phyloP scores from a whole-genome alignment of 2,888 invertebrate species.

The Trichopoda pennipes region DNA sequence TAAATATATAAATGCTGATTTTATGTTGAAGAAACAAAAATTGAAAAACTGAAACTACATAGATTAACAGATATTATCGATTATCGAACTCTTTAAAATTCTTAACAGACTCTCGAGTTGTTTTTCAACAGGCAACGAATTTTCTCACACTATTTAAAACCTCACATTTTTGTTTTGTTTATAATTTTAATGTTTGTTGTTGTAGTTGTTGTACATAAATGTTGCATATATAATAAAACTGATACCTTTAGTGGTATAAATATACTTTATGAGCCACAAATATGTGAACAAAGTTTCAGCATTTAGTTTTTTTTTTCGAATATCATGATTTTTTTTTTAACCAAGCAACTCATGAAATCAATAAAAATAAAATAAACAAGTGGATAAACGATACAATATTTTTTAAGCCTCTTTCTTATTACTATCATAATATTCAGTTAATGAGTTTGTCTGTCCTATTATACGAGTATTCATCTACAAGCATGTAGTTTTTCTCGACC shows the following conservation, averaged over 20 bases:
- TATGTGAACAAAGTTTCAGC: conserved; percentile 51
- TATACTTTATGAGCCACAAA: conserved; percentile 56
- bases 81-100: conserved; percentile 81
- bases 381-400: conserved; percentile 58
- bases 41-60: conserved; percentile 23
- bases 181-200: conserved; percentile 52
- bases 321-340: conserved; percentile 39
- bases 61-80: conserved; percentile 74
- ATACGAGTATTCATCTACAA: not conserved
- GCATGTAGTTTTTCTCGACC: not conserved
- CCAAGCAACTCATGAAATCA: conserved; percentile 64
- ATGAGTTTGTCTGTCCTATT: conserved; percentile 12
- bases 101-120: conserved; percentile 75
- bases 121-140: conserved; percentile 47
- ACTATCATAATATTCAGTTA: conserved; percentile 40
- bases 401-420: conserved; percentile 65
- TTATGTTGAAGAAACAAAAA: conserved; percentile 7
- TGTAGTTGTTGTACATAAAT: conserved; percentile 64
- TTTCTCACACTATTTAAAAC: conserved; percentile 73
- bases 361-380: conserved; percentile 71
- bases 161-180: conserved; percentile 62
- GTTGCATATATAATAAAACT: conserved; percentile 46
- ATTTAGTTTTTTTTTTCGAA: conserved; percentile 25
- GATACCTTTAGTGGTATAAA: conserved; percentile 56
- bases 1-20: conserved; percentile 29